Conservation (phyloP, 2,797 vertebrate species). For the Muscicapa comitata region DNA sequence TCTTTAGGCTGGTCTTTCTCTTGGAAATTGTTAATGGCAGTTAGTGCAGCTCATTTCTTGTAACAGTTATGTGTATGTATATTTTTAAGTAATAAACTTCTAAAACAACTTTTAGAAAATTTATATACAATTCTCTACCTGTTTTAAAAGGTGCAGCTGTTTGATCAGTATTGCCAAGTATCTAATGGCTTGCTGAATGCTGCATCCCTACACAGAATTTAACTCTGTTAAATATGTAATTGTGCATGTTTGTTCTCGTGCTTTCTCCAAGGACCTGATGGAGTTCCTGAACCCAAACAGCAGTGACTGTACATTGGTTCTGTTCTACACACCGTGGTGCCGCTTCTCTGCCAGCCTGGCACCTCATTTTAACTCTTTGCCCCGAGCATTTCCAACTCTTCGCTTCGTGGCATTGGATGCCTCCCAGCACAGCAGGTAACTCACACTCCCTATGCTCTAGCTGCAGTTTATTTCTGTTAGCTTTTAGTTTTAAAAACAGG, state of each 20-base stretch:
- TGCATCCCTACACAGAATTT: accelerated
- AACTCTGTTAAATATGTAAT: background rate
- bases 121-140: background rate
- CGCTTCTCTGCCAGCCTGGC: constrained; percentile 92
- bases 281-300: constrained; percentile 91
- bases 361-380: constrained; percentile 93
- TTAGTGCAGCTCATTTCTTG: background rate
- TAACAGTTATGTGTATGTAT: accelerated
- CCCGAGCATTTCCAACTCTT: constrained; percentile 90
- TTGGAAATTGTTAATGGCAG: background rate
- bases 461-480: background rate
- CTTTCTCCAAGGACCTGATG: constrained; percentile 88
- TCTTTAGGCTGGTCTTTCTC: background rate
- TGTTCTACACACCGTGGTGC: constrained; percentile 96
- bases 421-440: constrained; percentile 95
- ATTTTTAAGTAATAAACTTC: background rate
- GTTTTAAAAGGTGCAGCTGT: background rate
- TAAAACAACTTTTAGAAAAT: background rate
- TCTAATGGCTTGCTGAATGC: accelerated
- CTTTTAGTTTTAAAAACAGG: background rate
- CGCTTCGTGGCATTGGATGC: constrained; percentile 93
- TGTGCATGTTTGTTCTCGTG: background rate
- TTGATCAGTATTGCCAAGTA: background rate
- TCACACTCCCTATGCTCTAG: background rate
- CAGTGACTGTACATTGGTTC: constrained; percentile 90